phyloP scores from a whole-genome alignment of 2,797 vertebrate species.

The Esox masquinongy region DNA sequence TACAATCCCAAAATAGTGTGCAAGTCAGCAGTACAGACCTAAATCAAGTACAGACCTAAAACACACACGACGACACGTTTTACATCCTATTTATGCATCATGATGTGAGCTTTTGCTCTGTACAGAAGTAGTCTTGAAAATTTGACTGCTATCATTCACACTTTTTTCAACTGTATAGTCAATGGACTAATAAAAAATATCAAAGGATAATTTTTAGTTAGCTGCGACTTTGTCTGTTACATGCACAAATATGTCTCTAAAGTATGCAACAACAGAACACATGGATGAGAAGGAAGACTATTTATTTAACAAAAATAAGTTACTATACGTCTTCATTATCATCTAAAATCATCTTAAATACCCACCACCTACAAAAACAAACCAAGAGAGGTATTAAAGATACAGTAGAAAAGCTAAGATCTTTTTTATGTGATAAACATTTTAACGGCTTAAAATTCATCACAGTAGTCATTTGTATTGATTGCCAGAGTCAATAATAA shows the following conservation, averaged over 20 bases:
- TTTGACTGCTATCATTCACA: too few relatives aligned
- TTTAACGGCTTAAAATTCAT: background rate
- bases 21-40: too few relatives aligned
- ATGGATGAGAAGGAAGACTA: background rate
- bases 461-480: background rate
- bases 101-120: too few relatives aligned
- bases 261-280: background rate
- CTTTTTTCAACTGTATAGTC: too few relatives aligned
- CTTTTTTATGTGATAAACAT: background rate
- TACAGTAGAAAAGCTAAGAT: constrained; percentile 10
- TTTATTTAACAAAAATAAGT: constrained; percentile 27
- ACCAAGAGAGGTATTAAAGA: constrained; percentile 13
- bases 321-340: background rate
- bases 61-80: too few relatives aligned
- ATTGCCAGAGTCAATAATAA: background rate
- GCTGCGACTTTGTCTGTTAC: background rate
- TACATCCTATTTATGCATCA: too few relatives aligned
- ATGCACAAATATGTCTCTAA: constrained; percentile 4
- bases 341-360: background rate
- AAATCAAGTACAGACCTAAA: too few relatives aligned
- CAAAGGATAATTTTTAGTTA: too few relatives aligned
- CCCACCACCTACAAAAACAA: background rate
- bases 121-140: too few relatives aligned
- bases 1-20: too few relatives aligned
- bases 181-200: too few relatives aligned